Percentiles rank a stretch among this genome's conserved stretches.
Conservation (phyloP, 2,888 invertebrate genomes). For the Dolichopus griseipennis region DNA sequence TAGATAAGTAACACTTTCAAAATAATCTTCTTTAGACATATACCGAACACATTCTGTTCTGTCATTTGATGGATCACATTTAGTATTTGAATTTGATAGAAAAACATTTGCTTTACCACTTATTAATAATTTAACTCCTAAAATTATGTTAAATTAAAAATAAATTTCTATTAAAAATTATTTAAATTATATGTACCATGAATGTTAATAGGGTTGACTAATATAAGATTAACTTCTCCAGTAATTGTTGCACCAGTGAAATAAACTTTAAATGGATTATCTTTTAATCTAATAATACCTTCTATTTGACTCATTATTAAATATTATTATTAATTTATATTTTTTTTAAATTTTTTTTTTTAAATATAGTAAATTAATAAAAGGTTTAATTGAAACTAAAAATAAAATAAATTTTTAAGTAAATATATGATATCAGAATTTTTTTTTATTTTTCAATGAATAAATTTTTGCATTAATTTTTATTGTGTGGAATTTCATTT, state of each 20-base stretch:
- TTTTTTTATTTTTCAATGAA: too few relatives aligned
- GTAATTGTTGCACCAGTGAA: neutral
- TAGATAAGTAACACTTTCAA: slow-evolving; percentile 43
- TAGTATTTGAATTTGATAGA: slow-evolving; percentile 43
- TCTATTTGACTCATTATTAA: neutral
- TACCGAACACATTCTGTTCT: slow-evolving; percentile 34
- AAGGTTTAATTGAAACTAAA: too few relatives aligned
- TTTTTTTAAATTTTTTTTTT: too few relatives aligned
- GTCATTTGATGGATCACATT: slow-evolving; percentile 22
- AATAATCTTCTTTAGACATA: slow-evolving; percentile 48
- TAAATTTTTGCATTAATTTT: too few relatives aligned
- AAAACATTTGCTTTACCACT: slow-evolving; percentile 44
- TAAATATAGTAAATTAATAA: too few relatives aligned
- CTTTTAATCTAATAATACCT: neutral
- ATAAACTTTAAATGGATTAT: neutral
- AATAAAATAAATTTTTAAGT: too few relatives aligned
- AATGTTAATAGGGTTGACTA: neutral
- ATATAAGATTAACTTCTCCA: neutral
- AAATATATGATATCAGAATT: too few relatives aligned
- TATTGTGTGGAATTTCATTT: too few relatives aligned
- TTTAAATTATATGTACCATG: neutral
- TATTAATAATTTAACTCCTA: slow-evolving; percentile 48
- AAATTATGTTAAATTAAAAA: slow-evolving; percentile 18
- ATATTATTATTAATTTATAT: too few relatives aligned
- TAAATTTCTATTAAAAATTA: neutral